These are phyloP conservation scores for Oceanites oceanicus DNA, from an alignment of 2,113 vertebrate genomes.

Conservation along the genomic window DNA sequence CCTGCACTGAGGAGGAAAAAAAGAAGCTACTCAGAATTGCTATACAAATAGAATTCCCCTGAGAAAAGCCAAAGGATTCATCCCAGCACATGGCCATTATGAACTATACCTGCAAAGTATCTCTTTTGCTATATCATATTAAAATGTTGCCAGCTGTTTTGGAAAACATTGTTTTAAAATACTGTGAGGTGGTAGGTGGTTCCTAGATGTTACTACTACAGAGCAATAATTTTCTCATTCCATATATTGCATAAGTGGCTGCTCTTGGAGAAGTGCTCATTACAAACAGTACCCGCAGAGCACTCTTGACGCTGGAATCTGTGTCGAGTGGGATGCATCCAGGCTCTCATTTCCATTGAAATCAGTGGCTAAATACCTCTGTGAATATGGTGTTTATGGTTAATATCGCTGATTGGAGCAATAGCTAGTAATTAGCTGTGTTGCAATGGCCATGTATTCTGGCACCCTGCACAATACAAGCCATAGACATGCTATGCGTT, in stretches of 20 bases:
- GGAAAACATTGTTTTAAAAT: background rate
- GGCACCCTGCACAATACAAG: background rate
- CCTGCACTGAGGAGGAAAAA: background rate
- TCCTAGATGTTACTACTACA: background rate
- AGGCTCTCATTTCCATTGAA: background rate
- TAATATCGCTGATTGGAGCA: background rate
- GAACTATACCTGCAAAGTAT: background rate
- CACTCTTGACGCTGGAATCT: background rate
- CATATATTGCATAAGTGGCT: background rate
- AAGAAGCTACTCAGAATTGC: background rate
- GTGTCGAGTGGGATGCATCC: background rate
- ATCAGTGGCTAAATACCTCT: background rate
- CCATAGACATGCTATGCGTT: background rate
- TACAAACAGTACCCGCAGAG: background rate
- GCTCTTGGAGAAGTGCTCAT: background rate
- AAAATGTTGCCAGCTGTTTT: background rate
- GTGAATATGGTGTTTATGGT: background rate
- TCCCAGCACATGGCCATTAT: background rate
- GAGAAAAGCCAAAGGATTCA: background rate
- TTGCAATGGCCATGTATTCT: background rate
- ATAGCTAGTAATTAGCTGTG: background rate
- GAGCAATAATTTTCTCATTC: background rate
- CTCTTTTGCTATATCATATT: background rate
- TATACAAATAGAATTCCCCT: background rate
- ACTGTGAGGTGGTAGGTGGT: background rate